These are phyloP conservation scores for Epizoanthus illoricatus DNA, from an alignment of 92 coral and sea anemone species.

Conservation along the genomic window DNA sequence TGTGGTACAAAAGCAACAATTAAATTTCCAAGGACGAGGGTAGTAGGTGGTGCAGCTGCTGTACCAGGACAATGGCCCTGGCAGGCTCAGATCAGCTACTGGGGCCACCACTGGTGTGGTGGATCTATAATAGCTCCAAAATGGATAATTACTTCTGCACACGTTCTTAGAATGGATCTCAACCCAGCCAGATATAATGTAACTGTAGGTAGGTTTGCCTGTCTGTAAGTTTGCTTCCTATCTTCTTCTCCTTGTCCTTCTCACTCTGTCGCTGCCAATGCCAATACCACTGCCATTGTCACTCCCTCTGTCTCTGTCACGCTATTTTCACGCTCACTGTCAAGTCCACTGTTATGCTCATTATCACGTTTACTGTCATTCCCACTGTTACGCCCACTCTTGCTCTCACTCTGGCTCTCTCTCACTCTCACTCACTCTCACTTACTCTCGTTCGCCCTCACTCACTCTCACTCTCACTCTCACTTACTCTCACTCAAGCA, in stretches of 20 bases:
- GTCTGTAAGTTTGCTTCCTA: not conserved
- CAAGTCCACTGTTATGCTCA: too few species aligned
- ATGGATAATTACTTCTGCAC: constrained; percentile 86
- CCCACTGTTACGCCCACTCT: not conserved
- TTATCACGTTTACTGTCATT: too few species aligned
- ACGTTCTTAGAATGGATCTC: constrained; percentile 33
- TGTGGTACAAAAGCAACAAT: constrained; percentile 65
- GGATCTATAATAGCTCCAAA: constrained; percentile 60
- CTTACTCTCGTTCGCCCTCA: too few species aligned
- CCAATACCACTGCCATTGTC: not conserved
- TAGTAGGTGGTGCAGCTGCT: constrained; percentile 70
- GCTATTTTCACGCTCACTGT: too few species aligned
- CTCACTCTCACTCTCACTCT: too few species aligned
- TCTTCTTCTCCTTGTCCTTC: not conserved
- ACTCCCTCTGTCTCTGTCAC: not conserved
- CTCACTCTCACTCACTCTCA: too few species aligned
- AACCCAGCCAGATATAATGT: constrained; percentile 51
- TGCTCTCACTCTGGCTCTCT: too few species aligned
- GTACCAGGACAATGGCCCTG: constrained; percentile 90
- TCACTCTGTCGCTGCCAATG: not conserved
- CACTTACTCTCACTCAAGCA: too few species aligned
- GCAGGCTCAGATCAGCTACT: constrained; percentile 79
- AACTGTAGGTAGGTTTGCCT: constrained; percentile 58
- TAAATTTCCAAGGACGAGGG: constrained; percentile 59
- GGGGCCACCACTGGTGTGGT: constrained; percentile 72